Percentiles rank a stretch among this genome's conserved stretches.
Conservation (phyloP, 1,140 invertebrate genomes). For the Calosoma granatense region DNA sequence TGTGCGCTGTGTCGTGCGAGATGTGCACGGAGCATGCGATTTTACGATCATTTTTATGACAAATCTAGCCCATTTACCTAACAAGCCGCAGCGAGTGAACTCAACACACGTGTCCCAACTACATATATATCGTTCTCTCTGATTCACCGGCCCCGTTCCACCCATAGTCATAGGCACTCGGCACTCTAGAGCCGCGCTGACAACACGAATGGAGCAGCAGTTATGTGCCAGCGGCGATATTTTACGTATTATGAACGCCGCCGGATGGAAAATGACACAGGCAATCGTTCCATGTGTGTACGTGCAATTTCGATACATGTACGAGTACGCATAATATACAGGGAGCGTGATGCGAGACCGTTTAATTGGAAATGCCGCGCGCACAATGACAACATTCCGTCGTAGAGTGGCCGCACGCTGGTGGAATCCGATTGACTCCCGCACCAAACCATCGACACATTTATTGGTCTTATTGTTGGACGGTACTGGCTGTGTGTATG, state of each 20-base stretch:
- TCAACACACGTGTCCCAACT: too few relatives aligned
- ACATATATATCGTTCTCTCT: too few relatives aligned
- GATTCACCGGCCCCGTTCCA: too few relatives aligned
- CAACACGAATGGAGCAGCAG: background rate
- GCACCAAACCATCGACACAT: background rate
- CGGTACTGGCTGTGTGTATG: background rate
- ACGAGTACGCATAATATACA: too few relatives aligned
- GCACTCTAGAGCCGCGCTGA: too few relatives aligned
- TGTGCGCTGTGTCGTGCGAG: background rate
- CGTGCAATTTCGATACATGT: too few relatives aligned
- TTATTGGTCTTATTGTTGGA: conserved; percentile 8
- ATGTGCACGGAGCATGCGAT: background rate
- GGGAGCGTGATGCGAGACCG: too few relatives aligned
- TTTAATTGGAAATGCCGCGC: conserved; percentile 2
- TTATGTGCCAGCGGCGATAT: background rate
- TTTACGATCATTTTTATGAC: conserved; percentile 2
- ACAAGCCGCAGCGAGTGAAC: background rate
- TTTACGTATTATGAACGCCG: too few relatives aligned
- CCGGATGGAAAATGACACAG: too few relatives aligned
- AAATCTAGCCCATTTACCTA: conserved; percentile 7
- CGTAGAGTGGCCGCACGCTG: background rate
- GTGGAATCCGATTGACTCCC: background rate
- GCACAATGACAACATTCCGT: background rate
- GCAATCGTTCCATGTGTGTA: too few relatives aligned
- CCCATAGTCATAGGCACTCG: too few relatives aligned